Base-by-base conservation (phyloP, 2,797 vertebrate genomes). In the Erpetoichthys calabaricus region DNA sequence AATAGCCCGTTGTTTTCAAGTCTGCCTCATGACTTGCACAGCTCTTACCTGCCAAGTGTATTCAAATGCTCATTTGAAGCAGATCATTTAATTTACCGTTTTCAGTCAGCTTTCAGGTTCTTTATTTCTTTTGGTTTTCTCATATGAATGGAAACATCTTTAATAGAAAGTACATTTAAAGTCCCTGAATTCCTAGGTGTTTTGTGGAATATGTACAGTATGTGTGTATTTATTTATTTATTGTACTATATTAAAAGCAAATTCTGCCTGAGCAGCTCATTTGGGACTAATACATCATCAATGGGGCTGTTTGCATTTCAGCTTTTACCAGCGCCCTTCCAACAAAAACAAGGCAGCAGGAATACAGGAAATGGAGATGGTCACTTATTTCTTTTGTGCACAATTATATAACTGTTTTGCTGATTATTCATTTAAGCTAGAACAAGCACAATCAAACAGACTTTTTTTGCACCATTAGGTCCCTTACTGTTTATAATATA, bases 271-370 rank as follows among this genome's bases (percentile, higher is more conserved):
- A 45, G 9, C 45, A 41, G 41, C 10, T 57, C 56, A 44, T 51
- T 8, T 7, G 44, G 47, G 56, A 4, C 44, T 9, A 42, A 61
- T 61, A 46, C 50, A 57, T 61, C 56, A 61, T 51, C 47, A 53
- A 57, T 46, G 45, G 56, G 47, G 50, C 51, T 61, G 57, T 57
- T 57, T 57, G 51, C 56, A 57, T 61, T 57, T 46, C 57, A 61
- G 57, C 47, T 51, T 57, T 61, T 44, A 47, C 8, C 60, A 45
- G 44, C 49, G 56, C 41, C 25, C 45, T 45, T 61, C 49, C 60
- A 57, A 61, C 25, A 47, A 57, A 52, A 60, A 60, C 55, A 56
- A 44, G 56, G 43, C 42, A 44, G 47, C 42, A 45, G 56, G 53
- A 47, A 46, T 57, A 53, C 46, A 53, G 55, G 53, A 60, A 51